Base-by-base conservation (phyloP, 2,113 vertebrate species). In the Heteronetta atricapilla region DNA sequence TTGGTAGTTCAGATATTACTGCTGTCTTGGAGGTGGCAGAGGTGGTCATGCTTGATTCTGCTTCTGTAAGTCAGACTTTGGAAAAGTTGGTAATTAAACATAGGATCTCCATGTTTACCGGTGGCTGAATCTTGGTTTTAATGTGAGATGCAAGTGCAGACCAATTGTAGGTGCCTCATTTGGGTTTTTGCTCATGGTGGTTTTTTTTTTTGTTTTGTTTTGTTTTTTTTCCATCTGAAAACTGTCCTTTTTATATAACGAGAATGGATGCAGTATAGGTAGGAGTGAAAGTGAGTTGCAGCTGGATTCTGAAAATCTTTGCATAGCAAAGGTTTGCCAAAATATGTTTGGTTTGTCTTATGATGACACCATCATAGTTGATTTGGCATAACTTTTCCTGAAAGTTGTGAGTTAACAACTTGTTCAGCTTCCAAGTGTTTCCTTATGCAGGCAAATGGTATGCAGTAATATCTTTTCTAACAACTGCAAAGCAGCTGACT, bases 401-500 rank as follows among this genome's bases (percentile, higher is more conserved):
- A 73, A 89, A 81, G 31, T 34, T 63, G 31, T 53, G 83, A 82
- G 69, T 25, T 95, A 80, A 55, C 3, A 40, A 16, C 52, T 72
- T 86, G 60, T 92, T 92, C 72, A 48, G 28, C 55, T 90, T 82
- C 28, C 64, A 75, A 75, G 29, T 67, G 56, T 87, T 94, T 79
- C 87, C 70, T 86, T 89, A 95, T 46, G 60, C 77, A 92, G 31
- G 86, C 55, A 89, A 95, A 89, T 91, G 44, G 59, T 77, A 73
- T 89, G 60, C 40, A 74, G 26, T 48, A 29, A 64, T 67, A 11
- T 8, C 23, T 82, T 89, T 95, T 95, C 68, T 95, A 85, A 78
- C 91, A 96, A 82, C 79, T 92, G 89, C 59, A 89, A 89, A 84
- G 52, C 50, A 59, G 77, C 87, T 96, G 82, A 82, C 60, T 34